A percentile compares a stretch with the other conserved stretches of the same genome.
These are phyloP conservation scores for Caligus rogercresseyi DNA, from an alignment of 1,140 invertebrate genomes.

Conservation along the genomic window DNA sequence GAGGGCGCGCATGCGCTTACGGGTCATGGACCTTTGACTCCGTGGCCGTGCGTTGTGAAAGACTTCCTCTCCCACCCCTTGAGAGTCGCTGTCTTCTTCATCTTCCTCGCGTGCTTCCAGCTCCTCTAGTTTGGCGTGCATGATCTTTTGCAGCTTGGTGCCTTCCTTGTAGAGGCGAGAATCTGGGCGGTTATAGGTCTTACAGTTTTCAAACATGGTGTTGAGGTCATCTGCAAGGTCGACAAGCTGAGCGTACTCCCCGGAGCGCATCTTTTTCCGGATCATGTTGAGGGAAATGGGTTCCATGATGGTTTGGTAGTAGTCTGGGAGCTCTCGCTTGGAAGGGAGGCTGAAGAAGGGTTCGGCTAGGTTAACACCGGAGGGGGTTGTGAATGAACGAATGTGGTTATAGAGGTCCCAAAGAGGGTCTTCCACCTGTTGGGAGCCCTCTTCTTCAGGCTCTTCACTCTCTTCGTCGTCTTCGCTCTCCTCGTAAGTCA, in stretches of 20 bases:
- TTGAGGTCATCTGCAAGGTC: constrained; percentile 87
- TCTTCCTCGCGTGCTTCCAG: constrained; percentile 50
- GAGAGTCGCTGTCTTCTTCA: constrained; percentile 29
- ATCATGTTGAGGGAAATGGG: constrained; percentile 73
- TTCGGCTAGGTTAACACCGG: constrained; percentile 10
- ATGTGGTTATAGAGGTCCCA: constrained; percentile 14
- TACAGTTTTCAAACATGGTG: constrained; percentile 96
- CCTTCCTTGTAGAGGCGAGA: constrained; percentile 72
- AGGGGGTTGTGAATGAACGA: constrained; percentile 4
- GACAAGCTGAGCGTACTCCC: constrained; percentile 57
- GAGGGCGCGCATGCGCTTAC: constrained; percentile 47
- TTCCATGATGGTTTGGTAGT: constrained; percentile 90
- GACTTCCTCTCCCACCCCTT: neutral
- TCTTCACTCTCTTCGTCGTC: constrained; percentile 7
- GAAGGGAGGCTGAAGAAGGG: constrained; percentile 16
- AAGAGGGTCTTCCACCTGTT: constrained; percentile 8
- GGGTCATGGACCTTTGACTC: constrained; percentile 29
- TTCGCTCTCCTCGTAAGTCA: constrained; percentile 18
- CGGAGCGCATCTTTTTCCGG: constrained; percentile 66
- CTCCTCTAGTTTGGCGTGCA: constrained; percentile 68
- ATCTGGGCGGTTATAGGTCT: constrained; percentile 73
- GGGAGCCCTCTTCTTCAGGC: constrained; percentile 7
- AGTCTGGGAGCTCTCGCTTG: constrained; percentile 74
- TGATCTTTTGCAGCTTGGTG: constrained; percentile 55
- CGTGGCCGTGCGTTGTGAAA: constrained; percentile 24